Percentiles rank a stretch among this genome's conserved stretches.
Evolutionary conservation across 2,113 vertebrate species (phyloP).

Genomic region (Callipepla californica): DNA sequence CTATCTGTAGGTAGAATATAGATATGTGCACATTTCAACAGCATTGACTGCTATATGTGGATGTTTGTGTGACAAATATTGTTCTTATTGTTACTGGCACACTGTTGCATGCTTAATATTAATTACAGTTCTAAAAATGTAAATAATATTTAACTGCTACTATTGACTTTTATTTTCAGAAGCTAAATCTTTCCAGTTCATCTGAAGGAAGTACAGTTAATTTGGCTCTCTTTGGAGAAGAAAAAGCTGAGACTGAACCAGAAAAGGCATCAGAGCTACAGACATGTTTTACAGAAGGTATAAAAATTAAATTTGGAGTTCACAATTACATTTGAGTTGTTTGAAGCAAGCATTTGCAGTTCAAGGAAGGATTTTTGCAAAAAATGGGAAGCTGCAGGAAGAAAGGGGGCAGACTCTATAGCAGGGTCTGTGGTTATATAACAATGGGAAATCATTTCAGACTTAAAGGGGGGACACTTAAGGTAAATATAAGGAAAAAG

Average conservation of each 20-base stretch:
- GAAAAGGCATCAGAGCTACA: conserved; percentile 87
- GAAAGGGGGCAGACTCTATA: no score
- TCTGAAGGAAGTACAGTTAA: conserved; percentile 96
- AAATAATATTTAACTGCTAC: not conserved
- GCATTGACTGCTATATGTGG: conserved; percentile 56
- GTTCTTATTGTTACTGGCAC: conserved; percentile 15
- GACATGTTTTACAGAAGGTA: conserved; percentile 88
- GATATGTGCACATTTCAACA: conserved; percentile 61
- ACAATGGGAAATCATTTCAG: no score
- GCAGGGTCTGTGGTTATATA: no score
- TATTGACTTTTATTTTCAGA: conserved; percentile 79
- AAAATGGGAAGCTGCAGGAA: no score
- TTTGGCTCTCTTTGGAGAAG: conserved; percentile 81
- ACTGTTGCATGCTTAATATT: conserved; percentile 70
- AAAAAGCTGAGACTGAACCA: conserved; percentile 80
- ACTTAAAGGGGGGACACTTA: no score
- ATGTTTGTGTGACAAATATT: conserved; percentile 32
- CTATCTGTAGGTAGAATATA: not conserved
- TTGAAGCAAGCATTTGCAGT: not conserved
- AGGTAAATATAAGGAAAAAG: no score
- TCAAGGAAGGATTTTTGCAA: not conserved
- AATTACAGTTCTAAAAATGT: not conserved
- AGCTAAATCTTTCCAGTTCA: conserved; percentile 81
- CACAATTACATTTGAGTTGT: not conserved
- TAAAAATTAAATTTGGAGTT: conserved; percentile 34